Evolutionary conservation across 2,113 vertebrate genomes (phyloP).

Genomic region (Isichthys henryi): DNA sequence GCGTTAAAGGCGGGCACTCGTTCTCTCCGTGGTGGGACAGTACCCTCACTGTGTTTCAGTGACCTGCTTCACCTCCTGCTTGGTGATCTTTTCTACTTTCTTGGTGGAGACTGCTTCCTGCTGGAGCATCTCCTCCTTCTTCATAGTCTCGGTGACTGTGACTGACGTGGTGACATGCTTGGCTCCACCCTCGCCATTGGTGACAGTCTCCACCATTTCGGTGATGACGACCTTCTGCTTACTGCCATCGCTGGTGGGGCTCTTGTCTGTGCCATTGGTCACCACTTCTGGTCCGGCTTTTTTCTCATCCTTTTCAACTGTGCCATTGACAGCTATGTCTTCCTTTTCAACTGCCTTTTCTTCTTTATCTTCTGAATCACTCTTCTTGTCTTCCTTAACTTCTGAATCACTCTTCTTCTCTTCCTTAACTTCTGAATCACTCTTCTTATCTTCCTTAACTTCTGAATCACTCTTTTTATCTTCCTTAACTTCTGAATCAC

Average conservation of each 20-base stretch:
- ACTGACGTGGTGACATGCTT: slow-evolving; percentile 86
- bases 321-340: slow-evolving; percentile 55
- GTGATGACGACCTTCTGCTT: slow-evolving; percentile 86
- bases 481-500: background rate
- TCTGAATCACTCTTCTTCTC: slow-evolving; percentile 45
- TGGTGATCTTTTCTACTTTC: slow-evolving; percentile 86
- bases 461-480: background rate
- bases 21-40: background rate
- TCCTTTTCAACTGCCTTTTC: slow-evolving; percentile 51
- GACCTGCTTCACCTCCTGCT: slow-evolving; percentile 76
- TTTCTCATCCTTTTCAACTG: slow-evolving; percentile 60
- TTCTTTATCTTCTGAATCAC: slow-evolving; percentile 5
- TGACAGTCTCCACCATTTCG: slow-evolving; percentile 85
- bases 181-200: slow-evolving; percentile 77
- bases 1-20: slow-evolving; percentile 37
- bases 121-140: slow-evolving; percentile 72
- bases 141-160: slow-evolving; percentile 90
- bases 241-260: slow-evolving; percentile 72
- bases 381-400: background rate
- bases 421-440: slow-evolving; percentile 29
- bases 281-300: slow-evolving; percentile 69
- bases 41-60: slow-evolving; percentile 69
- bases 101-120: slow-evolving; percentile 83
- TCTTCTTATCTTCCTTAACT: background rate
- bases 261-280: slow-evolving; percentile 82